Evolutionary conservation across 1,140 invertebrate species (phyloP), one percentile per base, ranked within the genome.

Genomic region (Pomacea maculata): DNA sequence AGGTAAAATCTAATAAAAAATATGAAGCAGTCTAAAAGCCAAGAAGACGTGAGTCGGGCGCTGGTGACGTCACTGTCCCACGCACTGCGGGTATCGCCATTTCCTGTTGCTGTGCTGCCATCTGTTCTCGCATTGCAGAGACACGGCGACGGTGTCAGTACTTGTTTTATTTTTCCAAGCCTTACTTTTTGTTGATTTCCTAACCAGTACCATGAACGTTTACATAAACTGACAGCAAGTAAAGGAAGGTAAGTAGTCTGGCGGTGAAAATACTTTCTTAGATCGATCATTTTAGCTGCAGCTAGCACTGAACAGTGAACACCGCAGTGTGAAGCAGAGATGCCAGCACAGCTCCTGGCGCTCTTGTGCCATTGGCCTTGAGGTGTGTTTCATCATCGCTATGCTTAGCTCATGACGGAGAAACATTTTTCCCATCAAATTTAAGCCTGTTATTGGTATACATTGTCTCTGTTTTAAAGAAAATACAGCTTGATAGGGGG

Each of bases 371-470:
- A 6, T 61, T 17, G 57, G 57, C 57, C 57, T 61, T 61, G 57
- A 61, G 11, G 15, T 14, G 57, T 45, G 57, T 78, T 65, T 78
- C 77, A 78, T 78, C 77, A 78, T 71, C 77, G 67, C 77, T 78
- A 78, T n/a, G 77, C 77, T 25, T 78, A 78, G 64, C 57, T 61
- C 11, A 14, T 4, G 57, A 61, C 57, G 11, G 57, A 4, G 1
- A 61, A 61, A 9, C 57, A 61, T 61, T 61, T 17, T 61, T 3
- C 57, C 4, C 57, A 17, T 61, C 57, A 17, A 17, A 61, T 61
- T 6, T 61, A 61, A 61, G 57, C 11, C 15, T 17, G 15, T 61
- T 61, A 17, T 61, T 61, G 57, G 57, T 17, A 45, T 45, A 45
- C 34, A 45, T 45, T 45, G 34, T 45, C 34, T 45, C 34, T 45